Evolutionary conservation across 2,797 vertebrate species (phyloP), one percentile per base, ranked within the genome.

Genomic region (Spinus pinus): DNA sequence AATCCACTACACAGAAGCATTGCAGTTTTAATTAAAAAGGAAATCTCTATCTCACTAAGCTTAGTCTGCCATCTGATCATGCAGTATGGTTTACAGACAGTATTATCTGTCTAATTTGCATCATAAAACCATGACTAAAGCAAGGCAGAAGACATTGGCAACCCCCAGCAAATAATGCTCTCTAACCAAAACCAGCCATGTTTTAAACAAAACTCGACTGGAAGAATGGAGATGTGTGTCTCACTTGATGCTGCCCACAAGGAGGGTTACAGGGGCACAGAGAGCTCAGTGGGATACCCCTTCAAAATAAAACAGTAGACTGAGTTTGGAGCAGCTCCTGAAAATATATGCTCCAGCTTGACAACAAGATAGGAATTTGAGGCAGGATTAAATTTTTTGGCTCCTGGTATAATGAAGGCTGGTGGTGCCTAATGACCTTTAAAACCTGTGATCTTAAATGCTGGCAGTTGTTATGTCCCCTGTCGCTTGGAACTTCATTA

Each of bases 1-100:
- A 96, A 96, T 95, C 93, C 62, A 91, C 31, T n/a, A 49, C 41
- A 41, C 31, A 83, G 79, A 94, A 96, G 94, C 61, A 22, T 92
- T 93, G 93, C 81, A 83, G 81, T 84, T 96, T 96, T 96, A 96
- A 96, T 96, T 97, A 97, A 94, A 97, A 95, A 92, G 72, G 81
- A 95, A 96, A 94, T 95, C 84, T 95, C 69, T 87, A 65, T 88
- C 90, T 85, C 88, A 12, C 84, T 86, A 86, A 95, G 91, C 94
- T 86, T 87, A 92, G 65, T 81, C 81, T 93, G 88, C 94, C 95
- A 96, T 97, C 94, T 96, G 94, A 96, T 96, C 92, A 33, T 79
- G 87, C 94, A 88, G 94, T 64, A 81, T 79, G 87, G 69, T 84
- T 96, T 94, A 93, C 3, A 23, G 90, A 91, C 77, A 86, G 91